Base-by-base conservation (phyloP, 2,113 vertebrate species). In the Pachypanchax playfairii region DNA sequence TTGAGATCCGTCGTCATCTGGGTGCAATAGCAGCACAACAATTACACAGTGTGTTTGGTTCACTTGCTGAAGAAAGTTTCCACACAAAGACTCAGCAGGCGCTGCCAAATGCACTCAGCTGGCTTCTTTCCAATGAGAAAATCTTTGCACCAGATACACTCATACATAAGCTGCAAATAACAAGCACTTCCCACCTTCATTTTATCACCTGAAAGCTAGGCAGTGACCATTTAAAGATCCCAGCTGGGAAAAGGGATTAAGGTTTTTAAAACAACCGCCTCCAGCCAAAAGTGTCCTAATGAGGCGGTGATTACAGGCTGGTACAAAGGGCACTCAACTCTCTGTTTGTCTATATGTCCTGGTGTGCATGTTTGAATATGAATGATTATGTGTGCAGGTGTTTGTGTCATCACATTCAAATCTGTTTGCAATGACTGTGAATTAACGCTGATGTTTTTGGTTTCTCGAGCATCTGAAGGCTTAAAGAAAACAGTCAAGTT, bases 81-180 rank as follows among this genome's bases (percentile, higher is more conserved):
- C 60, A 75, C 82, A 87, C 84, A 91, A 86, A 88, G 76, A 65
- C 77, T 78, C 82, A 57, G 74, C 83, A 42, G 77, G 80, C 64
- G 18, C 61, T 78, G 84, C 75, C 85, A 87, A 84, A 82, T 69
- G 66, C 79, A 75, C 70, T 85, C 73, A 85, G 82, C 77, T 89
- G 88, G 88, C 82, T 25, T 20, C 20, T 73, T 71, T 87, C 85
- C 85, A 88, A 63, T 55, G 57, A 75, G 60, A 67, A 56, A 73
- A 71, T 70, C 48, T 59, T 65, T 42, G 48, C 66, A 75, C 61
- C 68, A 79, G 58, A 82, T 73, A 66, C 65, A 57, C 71, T 76
- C 56, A 69, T 60, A 46, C 66, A 69, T 24, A 51, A 57, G 59
- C 67, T 65, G 55, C 39, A 65, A 74, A 53, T 26, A 71, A 33